phyloP scores from a whole-genome alignment of 2,888 invertebrate species.

The Dicranocentrus wangi region DNA sequence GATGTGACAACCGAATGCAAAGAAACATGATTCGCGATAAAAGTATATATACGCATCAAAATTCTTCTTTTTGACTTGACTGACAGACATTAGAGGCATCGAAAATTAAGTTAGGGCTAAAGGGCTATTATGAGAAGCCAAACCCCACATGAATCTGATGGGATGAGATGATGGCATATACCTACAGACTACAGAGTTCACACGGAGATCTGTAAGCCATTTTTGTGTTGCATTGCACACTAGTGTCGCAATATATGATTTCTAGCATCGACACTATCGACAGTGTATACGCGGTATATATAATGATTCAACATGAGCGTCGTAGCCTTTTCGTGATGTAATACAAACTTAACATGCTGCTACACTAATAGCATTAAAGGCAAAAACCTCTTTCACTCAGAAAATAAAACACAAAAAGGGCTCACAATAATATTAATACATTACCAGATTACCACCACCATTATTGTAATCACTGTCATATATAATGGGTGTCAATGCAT shows the following conservation, averaged over 20 bases:
- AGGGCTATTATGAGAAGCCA: too few relatives aligned
- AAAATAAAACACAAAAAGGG: conserved; percentile 4
- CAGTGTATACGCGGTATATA: background rate
- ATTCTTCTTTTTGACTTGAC: too few relatives aligned
- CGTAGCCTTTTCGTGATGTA: conserved; percentile 36
- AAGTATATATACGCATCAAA: too few relatives aligned
- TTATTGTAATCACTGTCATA: too few relatives aligned
- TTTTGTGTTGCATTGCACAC: background rate
- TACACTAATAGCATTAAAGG: background rate
- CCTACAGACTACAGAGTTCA: background rate
- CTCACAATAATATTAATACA: conserved; percentile 21
- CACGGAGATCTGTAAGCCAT: conserved; percentile 4
- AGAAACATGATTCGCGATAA: too few relatives aligned
- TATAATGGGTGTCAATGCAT: too few relatives aligned
- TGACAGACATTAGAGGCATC: too few relatives aligned
- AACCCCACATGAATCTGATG: background rate
- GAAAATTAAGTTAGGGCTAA: too few relatives aligned
- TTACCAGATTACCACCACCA: background rate
- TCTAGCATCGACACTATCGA: background rate
- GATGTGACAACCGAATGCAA: too few relatives aligned
- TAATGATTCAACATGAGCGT: background rate
- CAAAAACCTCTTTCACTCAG: conserved; percentile 13
- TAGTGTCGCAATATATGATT: conserved; percentile 6
- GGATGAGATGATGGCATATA: too few relatives aligned
- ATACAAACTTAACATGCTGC: too few relatives aligned